Conservation (phyloP, 2,888 invertebrate genomes). For the Lithophane semibrunnea region DNA sequence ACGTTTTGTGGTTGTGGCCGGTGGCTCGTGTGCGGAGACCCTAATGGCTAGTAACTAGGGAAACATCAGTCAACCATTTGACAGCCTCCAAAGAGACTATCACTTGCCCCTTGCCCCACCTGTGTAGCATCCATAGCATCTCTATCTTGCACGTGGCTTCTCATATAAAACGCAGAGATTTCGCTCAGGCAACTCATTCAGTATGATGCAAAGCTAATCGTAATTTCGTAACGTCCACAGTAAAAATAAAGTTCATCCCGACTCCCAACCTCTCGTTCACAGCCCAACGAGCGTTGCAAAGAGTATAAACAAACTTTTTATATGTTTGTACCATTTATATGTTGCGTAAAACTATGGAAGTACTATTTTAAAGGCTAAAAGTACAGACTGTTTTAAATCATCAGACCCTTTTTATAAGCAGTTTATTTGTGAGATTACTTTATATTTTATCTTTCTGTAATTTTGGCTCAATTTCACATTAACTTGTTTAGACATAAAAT, state of each 20-base stretch:
- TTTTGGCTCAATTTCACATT: background rate
- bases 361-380: constrained; percentile 12
- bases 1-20: too few relatives aligned
- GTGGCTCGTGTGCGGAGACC: too few relatives aligned
- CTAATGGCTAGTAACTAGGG: background rate
- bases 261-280: constrained; percentile 12
- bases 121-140: background rate
- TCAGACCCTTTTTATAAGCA: background rate
- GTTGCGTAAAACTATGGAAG: constrained; percentile 32
- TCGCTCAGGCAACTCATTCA: constrained; percentile 7
- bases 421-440: background rate
- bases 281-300: background rate
- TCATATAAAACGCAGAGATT: background rate
- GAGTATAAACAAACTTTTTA: constrained; percentile 40
- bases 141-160: background rate
- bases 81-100: too few relatives aligned
- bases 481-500: background rate
- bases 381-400: background rate
- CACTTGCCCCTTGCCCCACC: background rate
- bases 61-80: background rate
- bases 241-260: constrained; percentile 51
- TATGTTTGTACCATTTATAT: too few relatives aligned
- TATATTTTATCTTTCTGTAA: background rate
- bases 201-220: constrained; percentile 26
- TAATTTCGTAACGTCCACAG: constrained; percentile 42